Base-by-base conservation (phyloP, 92 coral and sea anemone species). In the Actinostola sp. region DNA sequence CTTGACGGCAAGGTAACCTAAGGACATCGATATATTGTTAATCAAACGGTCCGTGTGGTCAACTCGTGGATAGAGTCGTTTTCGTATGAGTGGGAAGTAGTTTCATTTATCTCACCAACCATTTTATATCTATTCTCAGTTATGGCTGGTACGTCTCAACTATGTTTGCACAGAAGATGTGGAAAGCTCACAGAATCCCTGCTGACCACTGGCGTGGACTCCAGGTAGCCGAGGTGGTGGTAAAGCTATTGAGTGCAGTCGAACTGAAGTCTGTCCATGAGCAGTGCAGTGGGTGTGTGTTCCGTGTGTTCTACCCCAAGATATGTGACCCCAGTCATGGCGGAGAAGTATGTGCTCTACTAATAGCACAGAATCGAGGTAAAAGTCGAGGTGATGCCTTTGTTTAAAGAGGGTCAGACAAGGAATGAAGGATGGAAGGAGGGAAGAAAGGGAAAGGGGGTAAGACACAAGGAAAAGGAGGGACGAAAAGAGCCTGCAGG, bases 181-280 rank as follows among this genome's bases (percentile, higher is more conserved):
- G 94, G 91, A 77, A 70, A 46, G 48, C 25, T 10, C 52, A 86
- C 38, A 75, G 53, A 28, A 62, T 74, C 49, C 88, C 89, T 31
- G 84, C 76, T 36, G 88, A 89, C 70, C 81, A 77, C 73, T 89
- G 94, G 94, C 72, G 84, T 26, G 67, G 85, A 1, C 66, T 89
- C 2, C 81, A 66, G 17, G 25, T 77, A 13, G 79, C 65, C 2
- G 48, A 19, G 3, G 77, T 89, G 2, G 46, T 81, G 8, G 65
- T 62, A 42, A 46, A 71, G 33, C 75, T 85, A 66, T 36, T 67
- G 31, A 34, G 35, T 61, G 70, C 82, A 13, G 70, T 71, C 30
- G 60, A 71, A 9, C 57, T 89, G 41, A 48, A 31, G 41, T 29
- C 71, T 14, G 7, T 83, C 20, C 72, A 63, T 26, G 73, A 29